A percentile compares a stretch with the other conserved stretches of the same genome.
These are phyloP conservation scores for Brienomyrus longianalis DNA, from an alignment of 2,113 vertebrate species.

Conservation along the genomic window DNA sequence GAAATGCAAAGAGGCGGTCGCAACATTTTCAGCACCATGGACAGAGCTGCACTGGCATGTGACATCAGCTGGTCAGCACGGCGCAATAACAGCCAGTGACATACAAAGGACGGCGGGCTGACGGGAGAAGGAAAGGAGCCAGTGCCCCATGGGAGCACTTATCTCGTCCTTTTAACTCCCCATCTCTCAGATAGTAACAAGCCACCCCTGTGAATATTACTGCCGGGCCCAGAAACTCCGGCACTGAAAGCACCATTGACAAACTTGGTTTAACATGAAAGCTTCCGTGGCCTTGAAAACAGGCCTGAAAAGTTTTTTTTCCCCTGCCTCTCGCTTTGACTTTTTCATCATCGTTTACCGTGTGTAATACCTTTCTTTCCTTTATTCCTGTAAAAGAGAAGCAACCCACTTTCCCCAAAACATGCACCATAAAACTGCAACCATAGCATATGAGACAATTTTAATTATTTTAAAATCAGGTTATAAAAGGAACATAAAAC, in stretches of 20 bases:
- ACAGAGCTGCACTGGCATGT: not conserved
- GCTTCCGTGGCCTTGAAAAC: not conserved
- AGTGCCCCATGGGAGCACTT: not conserved
- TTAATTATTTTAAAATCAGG: not conserved
- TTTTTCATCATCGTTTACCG: not conserved
- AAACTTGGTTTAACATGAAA: not conserved
- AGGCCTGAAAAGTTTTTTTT: not conserved
- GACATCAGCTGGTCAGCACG: not conserved
- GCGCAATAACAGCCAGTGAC: not conserved
- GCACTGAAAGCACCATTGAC: not conserved
- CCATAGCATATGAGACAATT: not conserved
- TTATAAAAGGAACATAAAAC: not conserved
- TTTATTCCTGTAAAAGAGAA: not conserved
- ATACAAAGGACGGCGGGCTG: not conserved
- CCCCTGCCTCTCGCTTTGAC: not conserved
- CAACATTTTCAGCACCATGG: not conserved
- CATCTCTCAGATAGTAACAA: not conserved
- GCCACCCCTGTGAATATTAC: not conserved
- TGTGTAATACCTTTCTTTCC: not conserved
- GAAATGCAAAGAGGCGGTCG: not conserved
- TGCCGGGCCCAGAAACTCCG: not conserved
- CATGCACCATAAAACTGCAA: not conserved
- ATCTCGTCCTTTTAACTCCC: not conserved
- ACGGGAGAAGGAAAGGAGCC: not conserved
- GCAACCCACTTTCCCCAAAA: not conserved